Percentiles rank a stretch among this genome's conserved stretches.
phyloP scores from a whole-genome alignment of 2,888 invertebrate genomes.

The Reticulitermes lucifugus region DNA sequence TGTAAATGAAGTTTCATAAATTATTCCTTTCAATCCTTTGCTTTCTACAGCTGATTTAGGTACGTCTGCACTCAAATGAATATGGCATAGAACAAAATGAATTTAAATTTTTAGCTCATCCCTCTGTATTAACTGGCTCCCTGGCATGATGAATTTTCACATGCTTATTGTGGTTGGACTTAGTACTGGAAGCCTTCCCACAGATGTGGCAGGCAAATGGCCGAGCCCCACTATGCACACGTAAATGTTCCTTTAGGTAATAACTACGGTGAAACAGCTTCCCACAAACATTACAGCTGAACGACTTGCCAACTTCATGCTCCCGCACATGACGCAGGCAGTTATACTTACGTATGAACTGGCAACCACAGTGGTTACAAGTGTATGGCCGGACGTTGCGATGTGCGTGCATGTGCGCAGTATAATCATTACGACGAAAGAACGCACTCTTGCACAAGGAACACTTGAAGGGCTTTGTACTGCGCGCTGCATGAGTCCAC shows the following conservation, averaged over 20 bases:
- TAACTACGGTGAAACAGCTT: conserved; percentile 89
- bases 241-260: conserved; percentile 88
- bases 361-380: conserved; percentile 90
- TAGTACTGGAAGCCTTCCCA: conserved; percentile 89
- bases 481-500: conserved; percentile 88
- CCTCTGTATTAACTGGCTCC: conserved; percentile 87
- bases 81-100: neutral
- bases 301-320: conserved; percentile 84
- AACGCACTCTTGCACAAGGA: conserved; percentile 86
- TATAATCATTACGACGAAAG: conserved; percentile 82
- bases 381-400: conserved; percentile 86
- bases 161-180: conserved; percentile 92
- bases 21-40: too few relatives aligned
- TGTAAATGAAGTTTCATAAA: too few relatives aligned
- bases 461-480: conserved; percentile 88
- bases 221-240: conserved; percentile 84
- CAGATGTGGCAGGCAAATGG: conserved; percentile 90
- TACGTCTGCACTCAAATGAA: too few relatives aligned
- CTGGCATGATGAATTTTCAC: conserved; percentile 90
- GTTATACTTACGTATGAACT: conserved; percentile 90
- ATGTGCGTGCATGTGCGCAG: conserved; percentile 88
- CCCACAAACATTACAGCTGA: conserved; percentile 81
- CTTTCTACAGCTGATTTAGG: too few relatives aligned
- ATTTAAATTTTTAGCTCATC: conserved; percentile 62
- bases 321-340: conserved; percentile 87